Base-by-base conservation (phyloP, 2,113 vertebrate species). In the Arizona elegans region DNA sequence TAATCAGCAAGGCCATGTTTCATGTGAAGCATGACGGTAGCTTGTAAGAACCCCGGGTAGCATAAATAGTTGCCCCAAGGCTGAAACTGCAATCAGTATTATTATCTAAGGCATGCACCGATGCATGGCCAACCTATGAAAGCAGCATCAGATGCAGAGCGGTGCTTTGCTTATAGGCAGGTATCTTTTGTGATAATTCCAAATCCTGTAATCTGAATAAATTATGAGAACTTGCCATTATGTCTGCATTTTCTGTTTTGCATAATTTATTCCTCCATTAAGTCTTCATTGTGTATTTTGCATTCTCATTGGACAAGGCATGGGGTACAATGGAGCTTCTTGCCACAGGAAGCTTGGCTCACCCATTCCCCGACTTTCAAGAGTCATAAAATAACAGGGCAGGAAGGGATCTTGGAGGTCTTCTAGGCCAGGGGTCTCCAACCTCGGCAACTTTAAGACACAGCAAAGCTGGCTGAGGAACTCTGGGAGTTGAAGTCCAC, bases 161-260 rank as follows among this genome's bases (percentile, higher is more conserved):
- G 24, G 19, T 52, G 15, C 92, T 89, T 26, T 81, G 24, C 59
- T 92, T 59, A n/a, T 7, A 58, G 19, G 5, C 43, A 90, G 11
- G 56, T 90, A 70, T 87, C 29, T 15, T 90, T 38, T 90, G 56
- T 87, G 55, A 19, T 23, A 54, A 65, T 55, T 92, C 29, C 15
- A 93, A 62, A 87, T 54, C 89, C 9, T 93, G 81, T 90, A 87
- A 90, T n/a, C 92, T 87, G 88, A 93, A 93, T 93, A 93, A 90
- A 93, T 90, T 87, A 87, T 90, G 89, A 87, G 90, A 86, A 90
- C 47, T 26, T 90, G 56, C 47, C 86, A 59, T 53, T 87, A 87
- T 33, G 55, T 52, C 92, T 90, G 92, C 53, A 62, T 54, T 87
- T 90, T 93, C 89, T 89, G 38, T 54, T 93, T 90, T 93, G 92